Evolutionary conservation across 2,797 vertebrate genomes (phyloP).

Genomic region (Apogon hyalosoma): DNA sequence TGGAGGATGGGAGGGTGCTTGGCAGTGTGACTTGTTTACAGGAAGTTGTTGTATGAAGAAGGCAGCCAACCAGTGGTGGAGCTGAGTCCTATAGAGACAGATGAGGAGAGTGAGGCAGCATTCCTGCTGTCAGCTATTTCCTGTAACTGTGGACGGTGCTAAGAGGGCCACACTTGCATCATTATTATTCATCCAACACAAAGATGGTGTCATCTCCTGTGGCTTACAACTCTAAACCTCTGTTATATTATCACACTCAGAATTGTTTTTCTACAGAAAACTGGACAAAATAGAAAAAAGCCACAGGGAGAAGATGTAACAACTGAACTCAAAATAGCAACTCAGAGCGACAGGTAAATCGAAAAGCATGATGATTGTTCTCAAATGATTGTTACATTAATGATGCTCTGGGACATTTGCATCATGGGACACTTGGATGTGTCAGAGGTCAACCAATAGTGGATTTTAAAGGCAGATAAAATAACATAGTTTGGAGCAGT

Average conservation of each 20-base stretch:
- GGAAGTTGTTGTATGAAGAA: constrained; percentile 85
- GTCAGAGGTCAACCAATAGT: too few relatives aligned
- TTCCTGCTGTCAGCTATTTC: constrained; percentile 88
- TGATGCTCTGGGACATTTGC: background rate
- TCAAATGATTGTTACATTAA: constrained; percentile 9
- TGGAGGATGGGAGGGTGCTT: constrained; percentile 76
- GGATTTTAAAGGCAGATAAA: too few relatives aligned
- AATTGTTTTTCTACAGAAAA: background rate
- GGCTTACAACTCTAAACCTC: background rate
- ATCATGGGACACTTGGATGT: background rate
- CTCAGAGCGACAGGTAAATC: background rate
- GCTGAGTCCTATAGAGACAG: constrained; percentile 77
- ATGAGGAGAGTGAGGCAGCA: constrained; percentile 80
- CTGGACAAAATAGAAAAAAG: background rate
- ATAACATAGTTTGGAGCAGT: too few relatives aligned
- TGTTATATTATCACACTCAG: background rate
- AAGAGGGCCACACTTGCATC: constrained; percentile 63
- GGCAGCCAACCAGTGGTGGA: constrained; percentile 72
- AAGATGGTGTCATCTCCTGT: constrained; percentile 40
- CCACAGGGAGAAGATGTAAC: background rate
- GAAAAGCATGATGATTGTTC: background rate
- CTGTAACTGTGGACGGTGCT: constrained; percentile 74
- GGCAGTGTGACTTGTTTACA: constrained; percentile 83
- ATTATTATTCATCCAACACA: constrained; percentile 65
- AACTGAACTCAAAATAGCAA: constrained; percentile 10